Evolutionary conservation across 2,888 invertebrate species (phyloP), one percentile per base, ranked within the genome.

Genomic region (Malthinus flaveolus): DNA sequence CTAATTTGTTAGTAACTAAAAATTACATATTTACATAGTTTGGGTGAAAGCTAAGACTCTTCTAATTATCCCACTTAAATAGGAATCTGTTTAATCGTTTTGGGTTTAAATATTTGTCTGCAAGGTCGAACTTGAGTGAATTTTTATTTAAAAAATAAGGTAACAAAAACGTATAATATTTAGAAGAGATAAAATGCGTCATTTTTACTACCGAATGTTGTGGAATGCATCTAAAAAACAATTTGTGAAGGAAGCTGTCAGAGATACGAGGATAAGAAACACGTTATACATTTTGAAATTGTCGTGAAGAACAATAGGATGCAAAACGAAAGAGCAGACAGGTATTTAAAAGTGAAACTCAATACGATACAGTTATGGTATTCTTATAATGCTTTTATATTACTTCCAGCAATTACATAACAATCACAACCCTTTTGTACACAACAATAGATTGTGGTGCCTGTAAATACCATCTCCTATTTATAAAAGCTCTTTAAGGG

Each of bases 391-490:
- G 23, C 23, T 23, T 23, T 23, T 23, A 5, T 49, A 51, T 56
- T 56, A 56, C 42, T 53, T 57, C 50, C 54, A 49, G 39, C 61
- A 61, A 61, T 61, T 61, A 61, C 50, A 44, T 31, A 50, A 54
- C 57, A 57, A 61, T 61, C 53, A 35, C 46, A 37, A 50, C 54
- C 61, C 60, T 49, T 42, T 13, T 48, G 32, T 37, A 47, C 10
- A 33, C 33, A 37, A 61, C 61, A 61, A 61, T 61, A 54, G 61
- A 45, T 36, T 57, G 61, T 50, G 61, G 61, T 61, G 53, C 61
- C 56, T 62, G 62, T 56, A 63, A 63, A 62, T 60, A 59, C 64
- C 66, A 66, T 67, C 66, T 59, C 64, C 65, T 66, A 68, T 68
- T 69, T 62, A 67, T 33, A 57, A 61, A 61, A 62, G 67, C 66